A percentile compares a stretch with the other conserved stretches of the same genome.
phyloP scores from a whole-genome alignment of 2,113 vertebrate genomes.

The Bungarus multicinctus region DNA sequence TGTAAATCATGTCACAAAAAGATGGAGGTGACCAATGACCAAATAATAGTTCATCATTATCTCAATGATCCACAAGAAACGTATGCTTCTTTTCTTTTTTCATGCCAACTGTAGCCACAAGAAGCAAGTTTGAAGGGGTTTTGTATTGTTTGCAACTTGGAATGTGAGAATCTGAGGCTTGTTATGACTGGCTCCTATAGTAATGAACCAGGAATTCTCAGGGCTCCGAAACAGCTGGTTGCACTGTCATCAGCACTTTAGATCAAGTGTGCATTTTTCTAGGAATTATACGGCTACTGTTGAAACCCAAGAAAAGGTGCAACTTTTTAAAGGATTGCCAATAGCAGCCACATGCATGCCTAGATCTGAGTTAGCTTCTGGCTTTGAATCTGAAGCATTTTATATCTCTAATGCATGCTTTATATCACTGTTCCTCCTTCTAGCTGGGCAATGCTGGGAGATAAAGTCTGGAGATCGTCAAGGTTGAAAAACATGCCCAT shows the following conservation, averaged over 20 bases:
- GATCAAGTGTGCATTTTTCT: not conserved
- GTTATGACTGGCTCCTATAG: not conserved
- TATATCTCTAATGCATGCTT: not conserved
- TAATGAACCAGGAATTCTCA: not conserved
- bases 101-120: not conserved
- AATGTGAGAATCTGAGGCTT: not conserved
- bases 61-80: not conserved
- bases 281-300: not conserved
- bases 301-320: not conserved
- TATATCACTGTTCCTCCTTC: not conserved
- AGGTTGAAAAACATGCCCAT: not conserved
- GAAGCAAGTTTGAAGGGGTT: not conserved
- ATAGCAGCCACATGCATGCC: not conserved
- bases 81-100: not conserved
- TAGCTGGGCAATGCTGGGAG: not conserved
- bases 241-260: not conserved
- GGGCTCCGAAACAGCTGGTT: not conserved
- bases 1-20: not conserved
- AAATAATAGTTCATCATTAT: not conserved
- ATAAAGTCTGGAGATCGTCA: not conserved
- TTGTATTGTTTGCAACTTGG: not conserved
- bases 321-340: not conserved
- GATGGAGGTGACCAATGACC: not conserved
- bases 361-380: not conserved
- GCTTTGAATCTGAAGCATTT: not conserved